A percentile compares a stretch with the other conserved stretches of the same genome.
These are phyloP conservation scores for Ciconia maguari DNA, from an alignment of 2,113 vertebrate species.

Conservation along the genomic window DNA sequence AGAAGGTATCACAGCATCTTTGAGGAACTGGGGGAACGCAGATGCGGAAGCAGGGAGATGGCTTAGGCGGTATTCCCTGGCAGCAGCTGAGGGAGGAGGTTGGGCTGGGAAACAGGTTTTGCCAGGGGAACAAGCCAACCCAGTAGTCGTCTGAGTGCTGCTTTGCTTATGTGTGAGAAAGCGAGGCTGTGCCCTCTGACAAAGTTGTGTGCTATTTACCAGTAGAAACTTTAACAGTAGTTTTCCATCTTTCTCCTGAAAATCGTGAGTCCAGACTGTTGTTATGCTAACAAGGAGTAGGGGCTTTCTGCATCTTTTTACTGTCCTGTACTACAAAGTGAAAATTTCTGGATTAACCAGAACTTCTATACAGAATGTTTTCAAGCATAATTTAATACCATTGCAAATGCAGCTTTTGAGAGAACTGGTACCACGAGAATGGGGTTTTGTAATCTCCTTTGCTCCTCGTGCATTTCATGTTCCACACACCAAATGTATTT, in stretches of 20 bases:
- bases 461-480: not conserved
- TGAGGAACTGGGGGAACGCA: not conserved
- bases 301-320: not conserved
- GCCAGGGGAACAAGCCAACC: not conserved
- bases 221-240: not conserved
- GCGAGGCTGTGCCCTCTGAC: not conserved
- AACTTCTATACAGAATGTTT: not conserved
- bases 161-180: not conserved
- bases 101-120: not conserved
- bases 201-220: not conserved
- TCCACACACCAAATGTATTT: not conserved
- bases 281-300: not conserved
- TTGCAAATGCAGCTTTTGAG: not conserved
- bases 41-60: not conserved
- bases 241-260: not conserved
- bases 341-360: not conserved
- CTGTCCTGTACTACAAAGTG: not conserved
- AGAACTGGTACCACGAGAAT: not conserved
- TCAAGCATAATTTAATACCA: not conserved
- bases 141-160: not conserved
- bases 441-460: not conserved
- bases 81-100: not conserved
- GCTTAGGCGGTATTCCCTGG: not conserved
- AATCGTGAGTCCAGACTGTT: not conserved
- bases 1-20: not conserved